These are phyloP conservation scores for Aythya baeri DNA, from an alignment of 2,113 vertebrate genomes.

Conservation along the genomic window DNA sequence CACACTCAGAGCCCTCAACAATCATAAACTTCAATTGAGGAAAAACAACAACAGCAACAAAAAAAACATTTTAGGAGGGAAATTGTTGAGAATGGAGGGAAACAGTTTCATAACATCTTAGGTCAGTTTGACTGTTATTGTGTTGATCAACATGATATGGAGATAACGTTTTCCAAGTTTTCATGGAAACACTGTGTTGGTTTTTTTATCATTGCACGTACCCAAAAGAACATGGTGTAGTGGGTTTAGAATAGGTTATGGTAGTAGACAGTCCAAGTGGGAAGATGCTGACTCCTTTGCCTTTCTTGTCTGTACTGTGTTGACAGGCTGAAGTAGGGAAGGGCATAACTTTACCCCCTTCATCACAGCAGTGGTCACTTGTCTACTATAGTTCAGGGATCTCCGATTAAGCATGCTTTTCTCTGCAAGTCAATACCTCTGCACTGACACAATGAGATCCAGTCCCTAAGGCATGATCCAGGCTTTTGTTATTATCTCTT, in stretches of 20 bases:
- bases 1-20: conserved; percentile 8
- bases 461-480: conserved; percentile 20
- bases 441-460: not conserved
- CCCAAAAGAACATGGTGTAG: not conserved
- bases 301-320: not conserved
- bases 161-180: not conserved
- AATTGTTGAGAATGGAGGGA: not conserved
- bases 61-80: not conserved
- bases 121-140: not conserved
- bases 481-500: conserved; percentile 45
- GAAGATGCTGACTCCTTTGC: not conserved
- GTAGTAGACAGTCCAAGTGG: not conserved
- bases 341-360: not conserved
- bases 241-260: not conserved
- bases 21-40: not conserved
- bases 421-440: conserved; percentile 19
- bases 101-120: not conserved
- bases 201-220: not conserved
- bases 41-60: not conserved
- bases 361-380: not conserved
- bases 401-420: not conserved
- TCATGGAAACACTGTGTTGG: not conserved
- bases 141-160: not conserved
- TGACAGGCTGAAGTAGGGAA: not conserved
- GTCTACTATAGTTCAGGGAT: not conserved